Evolutionary conservation across 2,888 invertebrate species (phyloP).

Genomic region (Apotomis turbidana): DNA sequence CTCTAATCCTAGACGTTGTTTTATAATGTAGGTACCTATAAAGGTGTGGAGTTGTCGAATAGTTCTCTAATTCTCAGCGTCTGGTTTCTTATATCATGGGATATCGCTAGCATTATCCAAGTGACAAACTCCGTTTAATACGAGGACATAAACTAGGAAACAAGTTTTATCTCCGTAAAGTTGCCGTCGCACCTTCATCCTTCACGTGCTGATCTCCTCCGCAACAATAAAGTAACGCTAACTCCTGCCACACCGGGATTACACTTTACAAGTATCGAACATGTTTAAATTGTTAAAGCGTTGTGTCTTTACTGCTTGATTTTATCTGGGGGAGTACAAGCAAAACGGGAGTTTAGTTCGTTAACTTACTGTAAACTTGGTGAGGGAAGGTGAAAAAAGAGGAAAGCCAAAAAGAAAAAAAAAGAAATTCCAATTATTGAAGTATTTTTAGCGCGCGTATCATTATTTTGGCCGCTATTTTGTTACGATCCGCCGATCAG

Average conservation of each 20-base stretch:
- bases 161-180: constrained; percentile 78
- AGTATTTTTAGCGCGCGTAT: too few species aligned
- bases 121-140: constrained; percentile 57
- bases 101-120: constrained; percentile 44
- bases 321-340: neutral
- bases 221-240: constrained; percentile 71
- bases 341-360: too few species aligned
- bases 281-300: constrained; percentile 42
- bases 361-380: too few species aligned
- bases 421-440: too few species aligned
- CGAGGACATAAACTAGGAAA: constrained; percentile 67
- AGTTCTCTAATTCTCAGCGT: constrained; percentile 3
- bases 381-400: too few species aligned
- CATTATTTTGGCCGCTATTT: too few species aligned
- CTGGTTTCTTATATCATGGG: constrained; percentile 28
- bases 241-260: constrained; percentile 56
- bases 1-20: neutral
- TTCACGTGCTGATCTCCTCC: constrained; percentile 71
- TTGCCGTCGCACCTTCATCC: constrained; percentile 77
- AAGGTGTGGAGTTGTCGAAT: neutral
- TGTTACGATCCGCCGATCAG: too few species aligned
- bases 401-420: too few species aligned
- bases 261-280: constrained; percentile 51
- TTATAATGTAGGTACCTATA: neutral
- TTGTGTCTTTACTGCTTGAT: constrained; percentile 9